Evolutionary conservation across 2,113 vertebrate species (phyloP).

Genomic region (Alethe castanea): DNA sequence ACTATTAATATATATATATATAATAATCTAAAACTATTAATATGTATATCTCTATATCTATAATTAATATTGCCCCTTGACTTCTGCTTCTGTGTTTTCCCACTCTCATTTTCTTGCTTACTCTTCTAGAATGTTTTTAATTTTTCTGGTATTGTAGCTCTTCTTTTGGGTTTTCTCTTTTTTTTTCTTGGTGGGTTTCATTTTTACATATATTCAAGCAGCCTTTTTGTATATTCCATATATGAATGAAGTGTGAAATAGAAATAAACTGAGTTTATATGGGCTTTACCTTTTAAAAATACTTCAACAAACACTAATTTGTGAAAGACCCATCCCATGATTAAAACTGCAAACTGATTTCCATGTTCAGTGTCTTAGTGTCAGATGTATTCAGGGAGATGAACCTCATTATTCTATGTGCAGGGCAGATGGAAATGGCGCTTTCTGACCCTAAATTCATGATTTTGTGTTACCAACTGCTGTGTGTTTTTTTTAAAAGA

Average conservation of each 20-base stretch:
- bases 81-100: not conserved
- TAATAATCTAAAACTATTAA: not conserved
- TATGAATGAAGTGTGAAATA: not conserved
- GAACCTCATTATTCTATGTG: not conserved
- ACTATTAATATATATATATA: not conserved
- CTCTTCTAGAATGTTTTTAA: not conserved
- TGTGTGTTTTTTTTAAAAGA: not conserved
- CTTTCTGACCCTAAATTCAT: not conserved
- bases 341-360: not conserved
- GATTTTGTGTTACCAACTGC: not conserved
- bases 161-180: not conserved
- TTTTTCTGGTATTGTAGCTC: not conserved
- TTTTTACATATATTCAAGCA: not conserved
- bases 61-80: not conserved
- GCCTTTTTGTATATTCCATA: not conserved
- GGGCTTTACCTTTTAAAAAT: not conserved
- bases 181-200: not conserved
- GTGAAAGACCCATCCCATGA: not conserved
- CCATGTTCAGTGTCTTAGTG: not conserved
- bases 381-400: not conserved
- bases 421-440: not conserved
- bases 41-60: not conserved
- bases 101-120: not conserved
- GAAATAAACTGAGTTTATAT: not conserved
- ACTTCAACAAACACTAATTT: not conserved